These are phyloP conservation scores for Trichomycterus rosablanca DNA, from an alignment of 2,113 vertebrate genomes.

Conservation along the genomic window DNA sequence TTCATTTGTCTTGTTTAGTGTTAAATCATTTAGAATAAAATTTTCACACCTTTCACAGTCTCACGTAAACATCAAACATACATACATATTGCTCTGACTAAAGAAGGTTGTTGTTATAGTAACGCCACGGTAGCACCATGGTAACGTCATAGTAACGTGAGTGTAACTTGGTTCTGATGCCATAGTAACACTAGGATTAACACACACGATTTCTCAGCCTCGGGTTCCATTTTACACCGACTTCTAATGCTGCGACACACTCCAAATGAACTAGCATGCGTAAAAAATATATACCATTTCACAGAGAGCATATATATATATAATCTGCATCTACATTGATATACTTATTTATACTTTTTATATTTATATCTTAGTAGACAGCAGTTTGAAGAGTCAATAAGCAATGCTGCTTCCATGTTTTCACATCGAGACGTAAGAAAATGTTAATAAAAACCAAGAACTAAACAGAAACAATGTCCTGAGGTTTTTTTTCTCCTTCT, in stretches of 20 bases:
- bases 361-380: slow-evolving; percentile 16
- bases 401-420: slow-evolving; percentile 20
- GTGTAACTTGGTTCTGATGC: slow-evolving; percentile 26
- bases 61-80: slow-evolving; percentile 41
- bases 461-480: slow-evolving; percentile 35
- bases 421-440: slow-evolving; percentile 12
- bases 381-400: slow-evolving; percentile 17
- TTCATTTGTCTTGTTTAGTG: slow-evolving; percentile 27
- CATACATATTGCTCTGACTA: slow-evolving; percentile 43
- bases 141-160: slow-evolving; percentile 33
- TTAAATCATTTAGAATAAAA: slow-evolving; percentile 28
- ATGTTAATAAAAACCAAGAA: slow-evolving; percentile 13
- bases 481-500: slow-evolving; percentile 25
- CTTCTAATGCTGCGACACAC: slow-evolving; percentile 29
- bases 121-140: slow-evolving; percentile 38
- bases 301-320: slow-evolving; percentile 24
- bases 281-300: slow-evolving; percentile 36
- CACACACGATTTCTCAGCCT: slow-evolving; percentile 30
- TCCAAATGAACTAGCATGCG: slow-evolving; percentile 42
- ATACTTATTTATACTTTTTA: slow-evolving; percentile 26
- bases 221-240: slow-evolving; percentile 23
- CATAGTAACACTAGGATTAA: slow-evolving; percentile 35
- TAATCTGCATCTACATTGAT: slow-evolving; percentile 39
- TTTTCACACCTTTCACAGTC: slow-evolving; percentile 36
- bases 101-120: slow-evolving; percentile 37